phyloP scores from a whole-genome alignment of 2,113 vertebrate genomes.

The Aegotheles bennettii region DNA sequence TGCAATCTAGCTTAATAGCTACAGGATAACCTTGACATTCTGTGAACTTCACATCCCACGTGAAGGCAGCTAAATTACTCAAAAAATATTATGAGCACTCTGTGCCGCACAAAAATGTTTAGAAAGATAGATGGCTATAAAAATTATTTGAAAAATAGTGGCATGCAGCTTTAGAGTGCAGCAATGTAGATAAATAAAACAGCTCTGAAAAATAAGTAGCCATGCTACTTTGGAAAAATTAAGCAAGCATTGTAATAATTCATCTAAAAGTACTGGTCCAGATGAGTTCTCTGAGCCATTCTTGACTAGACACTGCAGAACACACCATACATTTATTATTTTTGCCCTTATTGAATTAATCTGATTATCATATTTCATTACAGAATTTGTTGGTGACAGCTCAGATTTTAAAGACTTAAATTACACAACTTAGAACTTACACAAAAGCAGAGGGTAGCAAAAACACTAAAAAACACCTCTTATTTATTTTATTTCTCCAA shows the following conservation, averaged over 20 bases:
- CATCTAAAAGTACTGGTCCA: not conserved
- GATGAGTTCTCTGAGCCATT: not conserved
- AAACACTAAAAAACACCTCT: not conserved
- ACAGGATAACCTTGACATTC: conserved; percentile 31
- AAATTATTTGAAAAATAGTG: not conserved
- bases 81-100: not conserved
- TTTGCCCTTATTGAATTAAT: not conserved
- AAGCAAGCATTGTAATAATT: not conserved
- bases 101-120: not conserved
- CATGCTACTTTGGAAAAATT: not conserved
- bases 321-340: not conserved
- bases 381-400: not conserved
- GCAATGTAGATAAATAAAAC: not conserved
- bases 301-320: not conserved
- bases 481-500: not conserved
- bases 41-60: conserved; percentile 20
- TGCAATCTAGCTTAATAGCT: conserved; percentile 24
- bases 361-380: not conserved
- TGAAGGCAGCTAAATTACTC: conserved; percentile 20
- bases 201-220: not conserved
- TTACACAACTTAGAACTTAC: not conserved
- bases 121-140: not conserved
- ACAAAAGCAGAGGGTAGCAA: not conserved
- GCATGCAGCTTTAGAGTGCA: not conserved
- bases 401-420: not conserved